Evolutionary conservation across 2,113 vertebrate species (phyloP).

Genomic region (Harpagus bidentatus): DNA sequence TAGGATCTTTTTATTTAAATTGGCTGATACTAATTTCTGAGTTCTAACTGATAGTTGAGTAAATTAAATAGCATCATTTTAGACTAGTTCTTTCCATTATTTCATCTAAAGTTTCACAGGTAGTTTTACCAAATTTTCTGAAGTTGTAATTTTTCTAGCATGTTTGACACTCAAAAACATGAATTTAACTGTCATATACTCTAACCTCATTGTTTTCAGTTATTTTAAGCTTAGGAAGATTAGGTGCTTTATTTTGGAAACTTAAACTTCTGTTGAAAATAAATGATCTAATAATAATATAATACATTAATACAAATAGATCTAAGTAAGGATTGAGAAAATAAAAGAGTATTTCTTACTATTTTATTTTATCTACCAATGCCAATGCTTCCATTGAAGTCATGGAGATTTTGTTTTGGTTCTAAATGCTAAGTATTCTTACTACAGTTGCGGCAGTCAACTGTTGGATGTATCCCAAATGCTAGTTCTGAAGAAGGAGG

Average conservation of each 20-base stretch:
- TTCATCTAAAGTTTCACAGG: background rate
- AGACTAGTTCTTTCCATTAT: background rate
- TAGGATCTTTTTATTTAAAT: background rate
- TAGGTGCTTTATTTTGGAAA: background rate
- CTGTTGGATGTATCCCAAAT: background rate
- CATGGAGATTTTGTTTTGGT: background rate
- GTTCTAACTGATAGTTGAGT: background rate
- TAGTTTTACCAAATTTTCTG: background rate
- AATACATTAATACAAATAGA: background rate
- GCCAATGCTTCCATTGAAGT: background rate
- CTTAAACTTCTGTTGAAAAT: background rate
- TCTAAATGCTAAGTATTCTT: background rate
- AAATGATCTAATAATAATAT: background rate
- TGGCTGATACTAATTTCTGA: background rate
- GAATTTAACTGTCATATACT: background rate
- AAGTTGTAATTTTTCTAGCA: background rate
- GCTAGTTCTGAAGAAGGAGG: background rate
- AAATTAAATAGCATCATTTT: background rate
- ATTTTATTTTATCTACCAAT: background rate
- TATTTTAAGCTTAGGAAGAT: background rate
- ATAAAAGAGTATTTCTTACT: background rate
- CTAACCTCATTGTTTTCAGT: background rate
- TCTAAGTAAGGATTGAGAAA: background rate
- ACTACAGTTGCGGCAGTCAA: background rate
- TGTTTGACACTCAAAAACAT: background rate